Conservation (phyloP, 2,888 invertebrate genomes). For the Latheticus oryzae region DNA sequence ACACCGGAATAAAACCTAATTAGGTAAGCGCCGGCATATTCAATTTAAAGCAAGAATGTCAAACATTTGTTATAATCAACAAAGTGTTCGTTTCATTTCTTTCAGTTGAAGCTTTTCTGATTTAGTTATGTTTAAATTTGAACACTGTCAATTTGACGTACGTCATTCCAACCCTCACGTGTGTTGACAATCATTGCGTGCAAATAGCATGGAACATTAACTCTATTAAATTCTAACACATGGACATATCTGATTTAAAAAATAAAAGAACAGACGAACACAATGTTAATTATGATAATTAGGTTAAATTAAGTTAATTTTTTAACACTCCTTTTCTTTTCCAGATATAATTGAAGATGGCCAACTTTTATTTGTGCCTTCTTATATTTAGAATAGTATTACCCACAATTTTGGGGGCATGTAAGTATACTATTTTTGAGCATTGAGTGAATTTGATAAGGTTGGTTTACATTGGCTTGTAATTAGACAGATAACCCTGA, state of each 20-base stretch:
- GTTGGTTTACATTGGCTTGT: slow-evolving; percentile 8
- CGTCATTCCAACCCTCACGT: slow-evolving; percentile 19
- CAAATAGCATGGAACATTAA: slow-evolving; percentile 23
- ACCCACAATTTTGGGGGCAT: slow-evolving; percentile 67
- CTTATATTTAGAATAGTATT: slow-evolving; percentile 67
- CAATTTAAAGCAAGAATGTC: neutral
- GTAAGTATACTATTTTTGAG: slow-evolving; percentile 63
- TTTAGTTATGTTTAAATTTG: neutral
- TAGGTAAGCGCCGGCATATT: slow-evolving; percentile 13
- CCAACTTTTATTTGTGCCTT: slow-evolving; percentile 66
- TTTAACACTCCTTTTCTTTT: slow-evolving; percentile 27
- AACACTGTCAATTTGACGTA: slow-evolving; percentile 6
- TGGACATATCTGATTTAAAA: slow-evolving; percentile 29
- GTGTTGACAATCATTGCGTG: slow-evolving; percentile 18
- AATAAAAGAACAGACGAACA: slow-evolving; percentile 2
- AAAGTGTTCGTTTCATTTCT: neutral
- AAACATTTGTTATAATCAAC: neutral
- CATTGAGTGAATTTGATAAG: slow-evolving; percentile 15
- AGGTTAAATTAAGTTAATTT: slow-evolving; percentile 15
- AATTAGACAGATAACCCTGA: slow-evolving; percentile 4
- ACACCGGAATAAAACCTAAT: slow-evolving; percentile 16
- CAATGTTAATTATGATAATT: slow-evolving; percentile 2
- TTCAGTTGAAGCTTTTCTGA: too few relatives aligned
- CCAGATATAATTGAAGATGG: slow-evolving; percentile 58
- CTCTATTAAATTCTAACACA: slow-evolving; percentile 23